Conservation (phyloP, 2,888 invertebrate genomes). For the Eupithecia dodoneata region DNA sequence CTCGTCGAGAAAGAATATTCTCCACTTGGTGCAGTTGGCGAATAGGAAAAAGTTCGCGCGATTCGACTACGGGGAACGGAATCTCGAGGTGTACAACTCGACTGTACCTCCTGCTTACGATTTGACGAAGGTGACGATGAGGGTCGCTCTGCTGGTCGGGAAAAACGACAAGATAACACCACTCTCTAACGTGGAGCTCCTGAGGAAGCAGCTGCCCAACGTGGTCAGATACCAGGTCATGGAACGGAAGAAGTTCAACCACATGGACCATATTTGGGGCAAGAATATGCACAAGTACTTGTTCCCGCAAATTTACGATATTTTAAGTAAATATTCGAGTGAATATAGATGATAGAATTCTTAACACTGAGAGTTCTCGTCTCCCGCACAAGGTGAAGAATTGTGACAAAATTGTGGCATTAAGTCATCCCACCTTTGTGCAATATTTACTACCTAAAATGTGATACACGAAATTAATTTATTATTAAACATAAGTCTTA, state of each 20-base stretch:
- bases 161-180: constrained; percentile 79
- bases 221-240: constrained; percentile 50
- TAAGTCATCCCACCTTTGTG: not conserved
- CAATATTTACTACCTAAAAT: not conserved
- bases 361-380: not conserved
- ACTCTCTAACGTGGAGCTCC: constrained; percentile 46
- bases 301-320: constrained; percentile 51
- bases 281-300: constrained; percentile 53
- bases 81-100: constrained; percentile 26
- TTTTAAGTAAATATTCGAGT: constrained; percentile 28
- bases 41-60: constrained; percentile 20
- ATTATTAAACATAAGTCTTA: not conserved
- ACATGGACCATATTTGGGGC: constrained; percentile 56
- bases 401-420: not conserved
- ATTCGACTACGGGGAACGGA: constrained; percentile 31
- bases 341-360: not conserved
- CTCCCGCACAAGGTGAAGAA: not conserved
- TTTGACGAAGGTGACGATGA: constrained; percentile 49
- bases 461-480: not conserved
- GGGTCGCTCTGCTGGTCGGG: constrained; percentile 70
- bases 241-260: constrained; percentile 51
- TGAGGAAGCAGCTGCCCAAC: constrained; percentile 49
- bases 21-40: constrained; percentile 48
- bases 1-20: constrained; percentile 49
- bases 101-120: constrained; percentile 29